Base-by-base conservation (phyloP, 2,797 vertebrate species). In the Podarcis siculus region DNA sequence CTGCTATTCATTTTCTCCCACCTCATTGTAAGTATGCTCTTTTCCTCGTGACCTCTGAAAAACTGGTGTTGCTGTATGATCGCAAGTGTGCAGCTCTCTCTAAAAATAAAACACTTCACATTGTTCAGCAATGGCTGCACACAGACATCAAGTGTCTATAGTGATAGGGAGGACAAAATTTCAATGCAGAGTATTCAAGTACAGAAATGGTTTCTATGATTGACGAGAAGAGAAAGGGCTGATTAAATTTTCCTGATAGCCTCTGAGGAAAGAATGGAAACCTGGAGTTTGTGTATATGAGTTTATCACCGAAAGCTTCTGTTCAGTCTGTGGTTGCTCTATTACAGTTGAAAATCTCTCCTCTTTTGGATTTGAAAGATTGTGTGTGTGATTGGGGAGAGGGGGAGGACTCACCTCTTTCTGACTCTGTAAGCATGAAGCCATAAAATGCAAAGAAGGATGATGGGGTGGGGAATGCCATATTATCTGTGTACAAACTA, bases 201-300 rank as follows among this genome's bases (percentile, higher is more conserved):
- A 85, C 90, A 94, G 93, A 94, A 94, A 95, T 94, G 88, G 93
- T 93, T 94, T 95, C 91, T 83, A 79, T 90, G 89, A 94, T 45
- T 93, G 93, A 94, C 87, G 90, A 89, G 90, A 92, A 92, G 89
- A 94, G 91, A 94, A 94, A 95, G 93, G 79, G 49, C 89, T 95
- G 94, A 95, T 95, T 95, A 95, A 92, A 95, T 94, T 94, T 94
- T 90, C 88, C 76, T 93, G 92, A 94, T 95, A 93, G 90, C 82
- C 91, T 92, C 89, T 90, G 91, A 90, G 79, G 87, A 89, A 95
- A 84, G 90, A 94, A 94, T 91, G 84, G 90, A 95, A 55, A 91
- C 87, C 87, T 95, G 93, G 89, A 25, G 0, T 75, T 86, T 92
- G 39, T 86, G 67, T 87, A 81, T 91, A 89, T 94, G 10, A 93